A percentile compares a stretch with the other conserved stretches of the same genome.
These are phyloP conservation scores for Chromobotia macracanthus DNA, from an alignment of 2,797 vertebrate species.

Conservation along the genomic window DNA sequence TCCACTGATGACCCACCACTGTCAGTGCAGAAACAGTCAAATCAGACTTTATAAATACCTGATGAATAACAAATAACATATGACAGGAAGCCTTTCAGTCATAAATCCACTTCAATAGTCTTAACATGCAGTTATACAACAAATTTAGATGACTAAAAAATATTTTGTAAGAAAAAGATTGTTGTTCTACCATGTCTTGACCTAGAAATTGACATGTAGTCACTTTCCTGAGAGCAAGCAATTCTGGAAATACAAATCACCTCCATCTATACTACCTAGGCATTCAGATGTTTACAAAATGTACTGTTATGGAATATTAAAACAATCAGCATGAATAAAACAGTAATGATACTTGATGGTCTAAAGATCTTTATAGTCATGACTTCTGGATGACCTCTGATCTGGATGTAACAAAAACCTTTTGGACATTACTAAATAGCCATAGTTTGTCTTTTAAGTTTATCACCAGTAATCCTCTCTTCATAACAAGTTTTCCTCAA, in stretches of 20 bases:
- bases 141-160: background rate
- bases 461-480: background rate
- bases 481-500: background rate
- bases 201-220: background rate
- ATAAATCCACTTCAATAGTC: background rate
- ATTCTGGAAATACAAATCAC: constrained; percentile 13
- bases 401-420: background rate
- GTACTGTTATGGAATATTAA: constrained; percentile 23
- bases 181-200: background rate
- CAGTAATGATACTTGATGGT: background rate
- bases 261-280: background rate
- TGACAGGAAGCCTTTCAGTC: background rate
- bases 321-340: constrained; percentile 17
- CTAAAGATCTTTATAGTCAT: background rate
- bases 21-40: no score
- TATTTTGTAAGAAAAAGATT: background rate
- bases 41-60: no score
- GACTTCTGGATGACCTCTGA: no score
- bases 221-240: background rate
- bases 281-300: constrained; percentile 16
- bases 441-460: background rate
- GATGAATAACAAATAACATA: no score
- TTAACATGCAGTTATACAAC: background rate
- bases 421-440: background rate
- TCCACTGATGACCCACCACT: no score